These are phyloP conservation scores for Sminthurinus aureus DNA, from an alignment of 2,888 invertebrate genomes.

Conservation along the genomic window DNA sequence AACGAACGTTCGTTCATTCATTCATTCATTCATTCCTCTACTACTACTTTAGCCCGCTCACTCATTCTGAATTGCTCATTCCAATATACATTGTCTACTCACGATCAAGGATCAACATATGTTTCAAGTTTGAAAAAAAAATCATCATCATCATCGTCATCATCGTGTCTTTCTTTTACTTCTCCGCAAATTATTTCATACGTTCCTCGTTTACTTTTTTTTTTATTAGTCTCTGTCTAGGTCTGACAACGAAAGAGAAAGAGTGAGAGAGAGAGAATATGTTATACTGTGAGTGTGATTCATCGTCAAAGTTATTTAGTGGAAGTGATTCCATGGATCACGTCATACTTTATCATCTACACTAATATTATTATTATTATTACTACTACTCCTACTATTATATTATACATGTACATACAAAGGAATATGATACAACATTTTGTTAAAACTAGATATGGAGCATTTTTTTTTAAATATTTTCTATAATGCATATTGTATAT, in stretches of 20 bases:
- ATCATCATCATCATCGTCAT: neutral
- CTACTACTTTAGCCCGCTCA: too few species aligned
- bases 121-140: neutral
- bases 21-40: too few species aligned
- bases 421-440: neutral
- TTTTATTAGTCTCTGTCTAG: constrained; percentile 41
- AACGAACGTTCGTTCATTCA: too few species aligned
- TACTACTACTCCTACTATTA: neutral
- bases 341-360: constrained; percentile 16
- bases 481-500: too few species aligned
- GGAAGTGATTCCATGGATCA: constrained; percentile 35
- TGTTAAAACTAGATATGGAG: constrained; percentile 20
- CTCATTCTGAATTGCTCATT: neutral
- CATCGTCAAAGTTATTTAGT: constrained; percentile 27
- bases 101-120: constrained; percentile 3
- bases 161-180: constrained; percentile 14
- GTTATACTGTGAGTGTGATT: constrained; percentile 20
- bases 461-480: neutral
- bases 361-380: neutral
- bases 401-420: neutral
- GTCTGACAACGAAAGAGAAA: constrained; percentile 1
- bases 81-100: neutral
- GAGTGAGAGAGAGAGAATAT: neutral
- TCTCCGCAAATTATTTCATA: constrained; percentile 43
- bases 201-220: constrained; percentile 18